Conservation (phyloP, 1,140 invertebrate genomes). For the Trachymyrmex cornetzi region DNA sequence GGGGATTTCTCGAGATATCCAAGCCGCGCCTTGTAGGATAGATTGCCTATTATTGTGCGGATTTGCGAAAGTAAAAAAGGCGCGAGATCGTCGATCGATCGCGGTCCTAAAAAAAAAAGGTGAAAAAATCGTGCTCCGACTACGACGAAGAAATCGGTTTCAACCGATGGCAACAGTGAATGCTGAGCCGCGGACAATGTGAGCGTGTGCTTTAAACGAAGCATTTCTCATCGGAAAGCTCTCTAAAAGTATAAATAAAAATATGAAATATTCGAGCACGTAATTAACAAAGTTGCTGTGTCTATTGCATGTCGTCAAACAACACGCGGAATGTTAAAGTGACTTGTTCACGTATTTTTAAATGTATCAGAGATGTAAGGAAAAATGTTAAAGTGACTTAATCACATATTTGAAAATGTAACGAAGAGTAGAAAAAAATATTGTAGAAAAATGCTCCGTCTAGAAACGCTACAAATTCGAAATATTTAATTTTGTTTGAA, state of each 20-base stretch:
- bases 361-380: not conserved
- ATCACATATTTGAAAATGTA: no score
- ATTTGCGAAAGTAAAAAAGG: not conserved
- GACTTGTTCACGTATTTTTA: not conserved
- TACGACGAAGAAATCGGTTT: not conserved
- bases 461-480: conserved; percentile 13
- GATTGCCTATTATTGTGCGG: not conserved
- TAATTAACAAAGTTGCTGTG: conserved; percentile 6
- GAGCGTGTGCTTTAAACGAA: conserved; percentile 56
- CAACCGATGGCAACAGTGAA: conserved; percentile 8
- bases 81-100: conserved; percentile 60
- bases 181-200: conserved; percentile 23
- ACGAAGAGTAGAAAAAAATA: not conserved
- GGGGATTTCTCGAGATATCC: not conserved
- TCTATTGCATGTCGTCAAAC: not conserved
- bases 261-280: not conserved
- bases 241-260: conserved; percentile 21
- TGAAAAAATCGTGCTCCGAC: not conserved
- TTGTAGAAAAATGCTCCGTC: not conserved
- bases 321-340: not conserved
- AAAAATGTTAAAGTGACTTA: no score
- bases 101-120: not conserved
- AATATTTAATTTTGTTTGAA: not conserved
- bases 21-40: conserved; percentile 2
- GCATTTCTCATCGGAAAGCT: not conserved